Conservation (phyloP, 2,113 vertebrate genomes). For the human region GRCh38 chr16:75591001-75591500, state of each 20-base stretch:
- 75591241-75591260: conserved; percentile 12
- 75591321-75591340: not conserved
- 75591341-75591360: not conserved
- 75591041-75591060: not conserved
- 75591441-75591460: not conserved
- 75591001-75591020: not conserved
- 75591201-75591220: conserved; percentile 23
- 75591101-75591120: not conserved
- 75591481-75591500: not conserved
- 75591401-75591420: conserved; percentile 23
- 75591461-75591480: conserved; percentile 1
- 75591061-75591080: not conserved
- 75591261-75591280: conserved; percentile 29
- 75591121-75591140: not conserved
- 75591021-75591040: not conserved
- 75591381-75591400: conserved; percentile 31
- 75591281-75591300: not conserved
- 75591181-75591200: conserved; percentile 47
- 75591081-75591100: not conserved
- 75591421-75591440: not conserved
- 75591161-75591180: conserved; percentile 4
- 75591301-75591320: not conserved
- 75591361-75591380: conserved; percentile 74
- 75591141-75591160: not conserved
- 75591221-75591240: conserved; percentile 28